Evolutionary conservation across 1,140 invertebrate species (phyloP).

Genomic region (Caenorhabditis remanei): DNA sequence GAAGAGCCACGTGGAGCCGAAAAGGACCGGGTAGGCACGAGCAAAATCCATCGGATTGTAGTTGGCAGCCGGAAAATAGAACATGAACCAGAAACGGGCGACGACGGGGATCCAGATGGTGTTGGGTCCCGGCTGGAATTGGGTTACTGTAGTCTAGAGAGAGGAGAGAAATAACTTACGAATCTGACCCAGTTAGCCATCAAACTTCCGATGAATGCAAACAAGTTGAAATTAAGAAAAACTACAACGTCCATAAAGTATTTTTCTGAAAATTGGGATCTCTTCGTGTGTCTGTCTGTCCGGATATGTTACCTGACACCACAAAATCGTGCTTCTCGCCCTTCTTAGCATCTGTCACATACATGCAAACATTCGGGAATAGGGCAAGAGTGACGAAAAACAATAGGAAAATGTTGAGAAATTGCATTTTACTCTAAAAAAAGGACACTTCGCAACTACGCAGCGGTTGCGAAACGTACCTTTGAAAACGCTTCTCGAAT

Average conservation of each 20-base stretch:
- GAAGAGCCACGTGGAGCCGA: constrained; percentile 18
- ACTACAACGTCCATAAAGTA: constrained; percentile 17
- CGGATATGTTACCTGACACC: background rate
- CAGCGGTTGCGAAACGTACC: background rate
- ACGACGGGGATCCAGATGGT: constrained; percentile 6
- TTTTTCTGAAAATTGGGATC: background rate
- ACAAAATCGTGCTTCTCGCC: background rate
- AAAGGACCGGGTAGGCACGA: constrained; percentile 8
- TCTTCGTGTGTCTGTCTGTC: background rate
- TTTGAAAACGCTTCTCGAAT: constrained; percentile 62
- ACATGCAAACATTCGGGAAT: constrained; percentile 42
- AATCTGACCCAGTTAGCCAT: constrained; percentile 27
- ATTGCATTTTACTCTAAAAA: constrained; percentile 82
- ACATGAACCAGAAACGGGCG: constrained; percentile 46
- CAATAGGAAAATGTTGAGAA: background rate
- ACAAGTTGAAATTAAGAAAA: constrained; percentile 38
- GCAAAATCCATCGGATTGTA: constrained; percentile 1
- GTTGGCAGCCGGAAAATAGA: constrained; percentile 37
- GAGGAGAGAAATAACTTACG: background rate
- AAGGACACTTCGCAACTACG: background rate
- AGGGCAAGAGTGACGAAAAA: constrained; percentile 34
- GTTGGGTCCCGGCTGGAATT: constrained; percentile 33
- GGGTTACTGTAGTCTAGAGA: background rate
- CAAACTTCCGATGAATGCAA: constrained; percentile 42
- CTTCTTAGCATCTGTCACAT: background rate